Evolutionary conservation across 2,888 invertebrate genomes (phyloP).

Genomic region (Orchesella flavescens): DNA sequence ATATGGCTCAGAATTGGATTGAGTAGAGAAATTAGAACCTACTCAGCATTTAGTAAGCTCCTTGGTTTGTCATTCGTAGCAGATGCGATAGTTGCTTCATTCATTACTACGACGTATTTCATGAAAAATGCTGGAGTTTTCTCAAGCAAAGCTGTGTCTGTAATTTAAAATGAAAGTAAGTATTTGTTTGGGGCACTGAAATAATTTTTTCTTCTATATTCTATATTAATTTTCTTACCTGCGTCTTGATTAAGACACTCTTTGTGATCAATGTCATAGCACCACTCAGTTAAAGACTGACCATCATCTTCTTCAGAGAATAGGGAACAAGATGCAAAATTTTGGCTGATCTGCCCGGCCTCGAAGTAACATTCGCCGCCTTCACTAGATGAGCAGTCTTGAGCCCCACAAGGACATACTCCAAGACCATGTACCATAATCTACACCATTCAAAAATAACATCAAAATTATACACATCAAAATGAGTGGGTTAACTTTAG

Average conservation of each 20-base stretch:
- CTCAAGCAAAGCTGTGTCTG: conserved; percentile 37
- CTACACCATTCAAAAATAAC: conserved; percentile 36
- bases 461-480: background rate
- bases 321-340: conserved; percentile 75
- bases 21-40: no score
- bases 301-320: conserved; percentile 39
- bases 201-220: background rate
- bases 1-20: no score
- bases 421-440: conserved; percentile 81
- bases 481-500: no score
- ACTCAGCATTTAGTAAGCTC: conserved; percentile 33
- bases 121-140: conserved; percentile 53
- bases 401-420: conserved; percentile 79
- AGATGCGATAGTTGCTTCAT: no score
- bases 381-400: conserved; percentile 52
- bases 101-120: conserved; percentile 45
- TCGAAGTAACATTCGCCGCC: conserved; percentile 73
- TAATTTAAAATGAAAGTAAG: no score
- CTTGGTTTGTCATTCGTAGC: no score
- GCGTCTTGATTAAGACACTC: conserved; percentile 28
- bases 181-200: no score
- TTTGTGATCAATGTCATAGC: conserved; percentile 54
- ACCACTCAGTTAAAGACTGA: conserved; percentile 37
- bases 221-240: conserved; percentile 11
- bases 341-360: conserved; percentile 74